Percentiles rank a stretch among this genome's conserved stretches.
Conservation (phyloP, 2,113 vertebrate species). For the Terrapene triunguis region DNA sequence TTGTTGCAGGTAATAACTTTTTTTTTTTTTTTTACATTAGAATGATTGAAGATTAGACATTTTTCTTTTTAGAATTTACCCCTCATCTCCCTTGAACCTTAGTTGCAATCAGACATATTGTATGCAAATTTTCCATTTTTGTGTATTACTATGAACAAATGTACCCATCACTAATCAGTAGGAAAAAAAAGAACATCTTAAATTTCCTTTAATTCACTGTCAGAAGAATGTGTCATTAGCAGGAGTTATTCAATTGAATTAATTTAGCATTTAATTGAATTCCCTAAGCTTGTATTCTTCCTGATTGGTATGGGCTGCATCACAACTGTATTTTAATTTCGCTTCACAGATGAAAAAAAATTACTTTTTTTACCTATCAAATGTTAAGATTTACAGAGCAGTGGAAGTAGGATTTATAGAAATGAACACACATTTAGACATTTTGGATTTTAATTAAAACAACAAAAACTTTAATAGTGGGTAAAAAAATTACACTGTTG, state of each 20-base stretch:
- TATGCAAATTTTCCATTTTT: conserved; percentile 11
- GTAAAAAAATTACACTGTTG: neutral
- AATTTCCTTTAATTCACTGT: conserved; percentile 69
- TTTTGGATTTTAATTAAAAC: neutral
- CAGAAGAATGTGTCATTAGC: conserved; percentile 75
- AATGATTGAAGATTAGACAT: fast-evolving
- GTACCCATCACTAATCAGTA: conserved; percentile 39
- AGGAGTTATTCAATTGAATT: conserved; percentile 78
- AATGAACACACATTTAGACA: neutral
- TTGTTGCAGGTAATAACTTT: conserved; percentile 89
- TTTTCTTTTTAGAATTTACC: neutral
- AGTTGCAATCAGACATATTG: neutral
- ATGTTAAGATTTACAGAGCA: neutral
- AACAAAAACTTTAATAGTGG: fast-evolving
- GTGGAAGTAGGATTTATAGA: neutral
- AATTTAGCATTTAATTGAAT: conserved; percentile 79
- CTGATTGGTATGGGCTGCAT: conserved; percentile 45
- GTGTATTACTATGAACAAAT: neutral
- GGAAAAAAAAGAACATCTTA: conserved; percentile 8
- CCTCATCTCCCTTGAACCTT: neutral
- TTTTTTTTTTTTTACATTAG: neutral
- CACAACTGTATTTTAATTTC: neutral
- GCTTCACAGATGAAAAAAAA: conserved; percentile 23
- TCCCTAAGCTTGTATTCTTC: conserved; percentile 44
- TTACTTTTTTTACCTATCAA: neutral